Conservation (phyloP, 1,140 invertebrate genomes). For the Andrena cerasifolii region DNA sequence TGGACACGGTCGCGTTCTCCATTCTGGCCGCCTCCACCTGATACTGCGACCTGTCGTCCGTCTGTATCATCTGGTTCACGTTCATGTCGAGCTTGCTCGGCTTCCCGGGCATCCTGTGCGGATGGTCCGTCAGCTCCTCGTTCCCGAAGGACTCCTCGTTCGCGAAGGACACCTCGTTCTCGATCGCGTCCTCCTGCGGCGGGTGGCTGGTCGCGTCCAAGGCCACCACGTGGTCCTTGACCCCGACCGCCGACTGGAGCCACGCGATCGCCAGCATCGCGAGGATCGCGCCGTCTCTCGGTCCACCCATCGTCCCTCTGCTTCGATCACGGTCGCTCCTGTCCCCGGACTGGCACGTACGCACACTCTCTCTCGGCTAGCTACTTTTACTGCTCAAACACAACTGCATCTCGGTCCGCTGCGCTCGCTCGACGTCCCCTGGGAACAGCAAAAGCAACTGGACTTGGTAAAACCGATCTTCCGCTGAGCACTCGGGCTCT, state of each 20-base stretch:
- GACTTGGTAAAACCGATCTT: slow-evolving; percentile 22
- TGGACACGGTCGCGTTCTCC: slow-evolving; percentile 31
- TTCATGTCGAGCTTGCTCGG: slow-evolving; percentile 77
- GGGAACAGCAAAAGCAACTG: slow-evolving; percentile 25
- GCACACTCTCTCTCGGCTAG: slow-evolving; percentile 48
- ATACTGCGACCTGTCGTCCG: slow-evolving; percentile 65
- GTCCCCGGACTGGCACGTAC: neutral
- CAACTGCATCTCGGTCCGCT: slow-evolving; percentile 58
- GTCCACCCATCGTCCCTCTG: slow-evolving; percentile 64
- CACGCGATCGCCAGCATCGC: slow-evolving; percentile 64
- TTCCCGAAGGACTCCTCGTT: neutral
- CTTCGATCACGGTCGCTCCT: neutral
- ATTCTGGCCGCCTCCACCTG: slow-evolving; percentile 64
- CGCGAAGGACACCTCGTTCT: slow-evolving; percentile 46
- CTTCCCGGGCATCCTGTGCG: slow-evolving; percentile 68
- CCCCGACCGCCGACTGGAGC: slow-evolving; percentile 54
- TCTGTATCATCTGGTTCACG: slow-evolving; percentile 61
- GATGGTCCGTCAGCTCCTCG: slow-evolving; percentile 51
- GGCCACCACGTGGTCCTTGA: slow-evolving; percentile 65
- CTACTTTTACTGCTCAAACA: slow-evolving; percentile 38
- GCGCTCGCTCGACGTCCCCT: slow-evolving; percentile 28
- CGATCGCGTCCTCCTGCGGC: neutral
- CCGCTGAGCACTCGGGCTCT: neutral
- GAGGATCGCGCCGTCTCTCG: slow-evolving; percentile 57
- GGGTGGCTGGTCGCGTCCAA: slow-evolving; percentile 61